A percentile compares a stretch with the other conserved stretches of the same genome.
These are phyloP conservation scores for Anthonomus grandis DNA, from an alignment of 1,140 invertebrate genomes.

Conservation along the genomic window DNA sequence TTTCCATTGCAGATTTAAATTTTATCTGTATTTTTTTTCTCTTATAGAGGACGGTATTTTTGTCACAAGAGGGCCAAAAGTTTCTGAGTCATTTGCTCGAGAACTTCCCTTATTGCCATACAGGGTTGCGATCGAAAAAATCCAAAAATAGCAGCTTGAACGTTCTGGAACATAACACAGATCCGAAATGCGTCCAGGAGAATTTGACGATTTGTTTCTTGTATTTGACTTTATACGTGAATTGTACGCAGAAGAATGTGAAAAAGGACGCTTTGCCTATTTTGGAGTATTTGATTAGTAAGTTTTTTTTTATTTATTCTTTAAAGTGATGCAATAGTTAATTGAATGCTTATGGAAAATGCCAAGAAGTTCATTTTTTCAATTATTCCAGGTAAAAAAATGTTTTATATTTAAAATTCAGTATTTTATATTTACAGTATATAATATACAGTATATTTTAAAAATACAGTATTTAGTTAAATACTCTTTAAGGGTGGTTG, in stretches of 20 bases:
- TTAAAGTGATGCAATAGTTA: background rate
- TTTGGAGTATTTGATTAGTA: constrained; percentile 51
- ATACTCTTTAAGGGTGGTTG: too few relatives aligned
- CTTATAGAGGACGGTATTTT: constrained; percentile 33
- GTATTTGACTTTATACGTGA: constrained; percentile 51
- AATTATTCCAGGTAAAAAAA: too few relatives aligned
- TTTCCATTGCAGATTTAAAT: background rate
- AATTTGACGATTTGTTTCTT: constrained; percentile 55
- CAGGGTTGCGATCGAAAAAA: constrained; percentile 18
- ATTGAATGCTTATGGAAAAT: too few relatives aligned
- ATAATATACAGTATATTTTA: too few relatives aligned
- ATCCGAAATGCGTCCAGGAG: constrained; percentile 52
- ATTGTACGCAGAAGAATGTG: constrained; percentile 44
- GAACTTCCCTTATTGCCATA: constrained; percentile 37
- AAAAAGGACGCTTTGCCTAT: constrained; percentile 45
- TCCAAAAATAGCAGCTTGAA: constrained; percentile 22
- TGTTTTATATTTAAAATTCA: too few relatives aligned
- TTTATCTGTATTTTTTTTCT: constrained; percentile 4
- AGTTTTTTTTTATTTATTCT: constrained; percentile 23
- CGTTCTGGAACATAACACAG: constrained; percentile 37
- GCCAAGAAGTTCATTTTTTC: too few relatives aligned
- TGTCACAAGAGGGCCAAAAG: constrained; percentile 30
- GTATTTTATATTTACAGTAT: too few relatives aligned
- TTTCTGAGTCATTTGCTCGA: constrained; percentile 34
- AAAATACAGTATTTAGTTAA: too few relatives aligned